Evolutionary conservation across 92 coral and sea anemone species (phyloP).

Genomic region (Umimayanthus kanabou): DNA sequence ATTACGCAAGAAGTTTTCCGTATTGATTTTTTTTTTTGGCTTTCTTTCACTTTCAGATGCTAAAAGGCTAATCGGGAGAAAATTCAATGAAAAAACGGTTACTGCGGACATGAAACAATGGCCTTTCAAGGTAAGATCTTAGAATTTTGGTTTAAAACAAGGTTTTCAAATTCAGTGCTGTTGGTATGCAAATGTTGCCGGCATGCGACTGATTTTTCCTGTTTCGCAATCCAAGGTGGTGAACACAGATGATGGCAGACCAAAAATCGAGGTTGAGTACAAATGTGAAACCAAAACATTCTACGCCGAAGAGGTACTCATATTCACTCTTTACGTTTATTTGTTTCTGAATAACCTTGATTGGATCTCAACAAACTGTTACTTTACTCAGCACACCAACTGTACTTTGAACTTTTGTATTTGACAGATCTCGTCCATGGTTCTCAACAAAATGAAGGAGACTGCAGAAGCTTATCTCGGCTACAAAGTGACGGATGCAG

Average conservation of each 20-base stretch:
- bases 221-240: constrained; percentile 45
- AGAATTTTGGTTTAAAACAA: not conserved
- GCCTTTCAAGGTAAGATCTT: constrained; percentile 72
- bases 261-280: constrained; percentile 67
- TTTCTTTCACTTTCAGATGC: constrained; percentile 52
- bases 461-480: too few species aligned
- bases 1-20: not conserved
- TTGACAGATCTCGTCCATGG: too few species aligned
- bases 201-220: not conserved
- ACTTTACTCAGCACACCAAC: too few species aligned
- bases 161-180: not conserved
- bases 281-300: constrained; percentile 68
- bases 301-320: constrained; percentile 70
- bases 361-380: not conserved
- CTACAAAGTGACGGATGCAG: too few species aligned
- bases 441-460: too few species aligned
- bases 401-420: too few species aligned
- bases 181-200: not conserved
- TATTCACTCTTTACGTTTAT: not conserved
- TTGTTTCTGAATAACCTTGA: not conserved
- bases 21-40: not conserved
- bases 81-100: constrained; percentile 72
- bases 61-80: constrained; percentile 93
- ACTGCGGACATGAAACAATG: constrained; percentile 83
- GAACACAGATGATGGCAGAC: constrained; percentile 61